phyloP scores from a whole-genome alignment of 2,888 invertebrate species.

The Drosophila meridionalis region DNA sequence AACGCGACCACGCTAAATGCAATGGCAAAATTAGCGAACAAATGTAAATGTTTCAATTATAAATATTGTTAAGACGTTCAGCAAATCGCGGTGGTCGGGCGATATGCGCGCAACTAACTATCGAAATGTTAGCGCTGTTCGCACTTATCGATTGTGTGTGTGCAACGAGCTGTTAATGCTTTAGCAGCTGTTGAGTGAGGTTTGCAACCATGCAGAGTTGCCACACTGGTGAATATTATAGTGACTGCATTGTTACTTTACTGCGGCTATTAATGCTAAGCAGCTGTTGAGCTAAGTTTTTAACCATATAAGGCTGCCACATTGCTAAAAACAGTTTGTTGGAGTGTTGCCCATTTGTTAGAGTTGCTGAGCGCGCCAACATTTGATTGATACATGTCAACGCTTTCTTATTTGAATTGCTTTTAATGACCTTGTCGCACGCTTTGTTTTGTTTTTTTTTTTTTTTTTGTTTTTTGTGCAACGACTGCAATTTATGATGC shows the following conservation, averaged over 20 bases:
- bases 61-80: constrained; percentile 40
- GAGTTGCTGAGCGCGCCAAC: constrained; percentile 4
- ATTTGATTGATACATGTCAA: constrained; percentile 8
- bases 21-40: constrained; percentile 50
- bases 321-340: not conserved
- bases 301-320: constrained; percentile 18
- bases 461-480: constrained; percentile 22
- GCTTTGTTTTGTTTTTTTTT: not conserved
- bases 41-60: constrained; percentile 60
- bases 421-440: constrained; percentile 31
- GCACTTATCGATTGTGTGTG: not conserved
- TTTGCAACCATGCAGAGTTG: constrained; percentile 9
- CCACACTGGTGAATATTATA: not conserved
- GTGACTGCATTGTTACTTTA: not conserved
- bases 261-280: not conserved
- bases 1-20: constrained; percentile 39
- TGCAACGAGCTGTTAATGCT: constrained; percentile 1
- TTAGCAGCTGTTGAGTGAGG: constrained; percentile 23
- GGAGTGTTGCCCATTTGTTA: constrained; percentile 28
- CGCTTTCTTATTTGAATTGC: not conserved
- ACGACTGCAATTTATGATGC: constrained; percentile 16
- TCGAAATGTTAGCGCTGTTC: constrained; percentile 9
- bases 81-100: constrained; percentile 34
- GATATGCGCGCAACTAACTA: constrained; percentile 35
- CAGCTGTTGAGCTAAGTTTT: constrained; percentile 18